A percentile compares a stretch with the other conserved stretches of the same genome.
Conservation (phyloP, 2,113 vertebrate species). For the Lasiurus borealis region DNA sequence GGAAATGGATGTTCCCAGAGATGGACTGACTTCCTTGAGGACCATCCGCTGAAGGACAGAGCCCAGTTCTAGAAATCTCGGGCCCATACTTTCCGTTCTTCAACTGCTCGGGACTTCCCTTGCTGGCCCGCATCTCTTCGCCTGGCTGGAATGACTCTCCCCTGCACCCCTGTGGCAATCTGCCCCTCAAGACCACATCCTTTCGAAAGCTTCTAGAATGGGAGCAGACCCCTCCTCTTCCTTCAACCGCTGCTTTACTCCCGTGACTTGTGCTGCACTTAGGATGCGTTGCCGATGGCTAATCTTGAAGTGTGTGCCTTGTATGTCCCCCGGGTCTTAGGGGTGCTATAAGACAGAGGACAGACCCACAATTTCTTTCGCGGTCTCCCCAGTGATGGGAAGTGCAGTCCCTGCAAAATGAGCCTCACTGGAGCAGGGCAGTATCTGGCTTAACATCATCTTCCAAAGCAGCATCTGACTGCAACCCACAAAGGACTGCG, state of each 20-base stretch:
- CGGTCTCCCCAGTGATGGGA: not conserved
- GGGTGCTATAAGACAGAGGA: not conserved
- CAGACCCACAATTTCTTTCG: not conserved
- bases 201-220: not conserved
- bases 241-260: not conserved
- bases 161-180: not conserved
- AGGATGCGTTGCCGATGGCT: accelerated
- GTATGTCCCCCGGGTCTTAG: not conserved
- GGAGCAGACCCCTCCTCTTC: not conserved
- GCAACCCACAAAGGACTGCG: not conserved
- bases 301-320: not conserved
- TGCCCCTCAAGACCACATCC: not conserved
- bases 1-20: not conserved
- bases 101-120: not conserved
- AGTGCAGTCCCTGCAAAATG: not conserved
- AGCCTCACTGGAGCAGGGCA: not conserved
- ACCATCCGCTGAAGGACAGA: not conserved
- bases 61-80: not conserved
- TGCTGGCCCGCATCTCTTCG: not conserved
- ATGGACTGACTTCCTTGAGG: not conserved
- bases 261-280: not conserved
- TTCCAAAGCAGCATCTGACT: constrained; percentile 34
- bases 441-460: not conserved
- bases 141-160: not conserved
- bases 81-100: not conserved